Evolutionary conservation across 2,113 vertebrate species (phyloP).

Genomic region (Orthonyx spaldingii): DNA sequence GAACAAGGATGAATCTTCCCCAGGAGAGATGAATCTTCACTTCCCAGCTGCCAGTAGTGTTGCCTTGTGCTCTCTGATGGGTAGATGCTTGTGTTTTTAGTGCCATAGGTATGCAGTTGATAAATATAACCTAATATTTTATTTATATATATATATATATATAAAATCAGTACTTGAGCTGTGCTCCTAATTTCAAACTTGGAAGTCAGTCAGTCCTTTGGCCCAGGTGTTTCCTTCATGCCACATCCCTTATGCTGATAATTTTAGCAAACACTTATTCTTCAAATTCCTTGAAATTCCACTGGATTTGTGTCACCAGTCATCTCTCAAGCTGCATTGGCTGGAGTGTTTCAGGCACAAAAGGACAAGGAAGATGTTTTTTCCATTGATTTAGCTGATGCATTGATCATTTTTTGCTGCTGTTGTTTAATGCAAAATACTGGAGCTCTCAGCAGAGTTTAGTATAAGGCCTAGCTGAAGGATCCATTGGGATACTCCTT

Average conservation of each 20-base stretch:
- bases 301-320: neutral
- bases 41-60: neutral
- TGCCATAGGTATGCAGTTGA: neutral
- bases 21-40: neutral
- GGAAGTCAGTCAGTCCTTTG: neutral
- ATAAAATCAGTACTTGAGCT: neutral
- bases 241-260: neutral
- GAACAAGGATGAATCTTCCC: neutral
- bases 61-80: neutral
- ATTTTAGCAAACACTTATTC: neutral
- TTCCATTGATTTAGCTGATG: neutral
- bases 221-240: neutral
- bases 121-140: neutral
- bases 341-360: neutral
- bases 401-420: neutral
- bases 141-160: neutral
- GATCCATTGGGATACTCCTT: neutral
- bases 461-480: neutral
- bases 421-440: neutral
- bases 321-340: neutral
- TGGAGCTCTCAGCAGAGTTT: neutral
- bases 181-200: neutral
- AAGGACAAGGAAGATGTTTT: neutral
- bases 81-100: neutral
- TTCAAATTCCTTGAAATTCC: neutral